Percentiles rank a stretch among this genome's conserved stretches.
Evolutionary conservation across 2,797 vertebrate genomes (phyloP).

Genomic region (Megaceryle alcyon): DNA sequence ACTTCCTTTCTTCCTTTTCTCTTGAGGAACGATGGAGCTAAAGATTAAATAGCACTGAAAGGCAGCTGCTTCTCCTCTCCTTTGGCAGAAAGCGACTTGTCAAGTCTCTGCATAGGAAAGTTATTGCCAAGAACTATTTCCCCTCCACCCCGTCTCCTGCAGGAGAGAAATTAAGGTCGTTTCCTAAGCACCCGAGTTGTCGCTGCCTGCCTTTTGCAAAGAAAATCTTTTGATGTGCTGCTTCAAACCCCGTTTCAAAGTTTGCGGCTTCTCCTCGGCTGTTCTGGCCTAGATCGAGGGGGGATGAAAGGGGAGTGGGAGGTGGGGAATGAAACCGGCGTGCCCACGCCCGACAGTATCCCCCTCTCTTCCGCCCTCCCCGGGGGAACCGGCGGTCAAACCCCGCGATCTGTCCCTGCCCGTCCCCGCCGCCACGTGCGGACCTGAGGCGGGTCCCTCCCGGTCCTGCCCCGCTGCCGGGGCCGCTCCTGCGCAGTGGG

Average conservation of each 20-base stretch:
- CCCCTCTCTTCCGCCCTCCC: background rate
- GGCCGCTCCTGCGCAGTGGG: background rate
- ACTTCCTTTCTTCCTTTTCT: conserved; percentile 25
- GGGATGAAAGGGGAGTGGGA: too few relatives aligned
- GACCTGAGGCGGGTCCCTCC: background rate
- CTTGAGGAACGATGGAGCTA: background rate
- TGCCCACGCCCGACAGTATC: background rate
- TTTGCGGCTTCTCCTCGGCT: background rate
- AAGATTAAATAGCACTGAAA: conserved; percentile 11
- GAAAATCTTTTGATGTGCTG: background rate
- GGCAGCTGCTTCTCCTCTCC: conserved; percentile 34
- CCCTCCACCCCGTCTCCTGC: background rate
- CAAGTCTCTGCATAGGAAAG: background rate
- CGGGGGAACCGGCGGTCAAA: too few relatives aligned
- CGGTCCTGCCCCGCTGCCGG: background rate
- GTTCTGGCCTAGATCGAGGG: background rate
- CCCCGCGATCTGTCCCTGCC: too few relatives aligned
- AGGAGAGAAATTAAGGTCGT: conserved; percentile 40
- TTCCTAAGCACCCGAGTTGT: background rate
- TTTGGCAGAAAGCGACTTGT: conserved; percentile 14
- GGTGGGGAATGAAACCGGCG: background rate
- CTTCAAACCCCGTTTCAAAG: background rate
- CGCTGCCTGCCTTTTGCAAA: background rate
- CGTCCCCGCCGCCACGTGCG: background rate
- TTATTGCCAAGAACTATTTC: background rate